Conservation (phyloP, 2,888 invertebrate species). For the Thymelicus acteon region DNA sequence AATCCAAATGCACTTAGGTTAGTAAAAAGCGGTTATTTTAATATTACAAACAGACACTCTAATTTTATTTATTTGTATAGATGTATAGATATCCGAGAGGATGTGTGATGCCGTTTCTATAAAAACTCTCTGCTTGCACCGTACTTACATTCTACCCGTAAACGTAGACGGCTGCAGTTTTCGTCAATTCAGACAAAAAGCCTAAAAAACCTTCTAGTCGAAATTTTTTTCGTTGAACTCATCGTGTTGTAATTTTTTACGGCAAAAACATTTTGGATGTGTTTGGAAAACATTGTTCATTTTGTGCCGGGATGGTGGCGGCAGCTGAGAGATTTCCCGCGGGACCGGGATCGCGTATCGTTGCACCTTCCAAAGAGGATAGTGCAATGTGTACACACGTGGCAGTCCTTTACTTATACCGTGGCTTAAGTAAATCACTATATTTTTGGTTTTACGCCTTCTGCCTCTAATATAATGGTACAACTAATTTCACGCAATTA, state of each 20-base stretch:
- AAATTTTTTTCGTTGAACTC: background rate
- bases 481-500: too few relatives aligned
- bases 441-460: too few relatives aligned
- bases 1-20: too few relatives aligned
- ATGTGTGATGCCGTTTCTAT: too few relatives aligned
- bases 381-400: background rate
- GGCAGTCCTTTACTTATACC: too few relatives aligned
- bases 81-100: too few relatives aligned
- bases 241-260: background rate
- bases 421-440: too few relatives aligned
- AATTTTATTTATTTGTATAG: too few relatives aligned
- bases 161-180: background rate
- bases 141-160: background rate
- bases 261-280: background rate
- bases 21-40: too few relatives aligned
- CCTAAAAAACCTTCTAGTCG: background rate
- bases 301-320: background rate
- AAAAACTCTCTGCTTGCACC: background rate
- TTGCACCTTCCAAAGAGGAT: background rate
- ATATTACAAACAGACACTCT: too few relatives aligned
- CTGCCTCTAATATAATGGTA: too few relatives aligned
- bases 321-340: background rate
- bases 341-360: background rate
- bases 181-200: background rate
- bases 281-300: constrained; percentile 7